These are phyloP conservation scores for Helicolenus hilgendorfi DNA, from an alignment of 2,797 vertebrate genomes.

Conservation along the genomic window DNA sequence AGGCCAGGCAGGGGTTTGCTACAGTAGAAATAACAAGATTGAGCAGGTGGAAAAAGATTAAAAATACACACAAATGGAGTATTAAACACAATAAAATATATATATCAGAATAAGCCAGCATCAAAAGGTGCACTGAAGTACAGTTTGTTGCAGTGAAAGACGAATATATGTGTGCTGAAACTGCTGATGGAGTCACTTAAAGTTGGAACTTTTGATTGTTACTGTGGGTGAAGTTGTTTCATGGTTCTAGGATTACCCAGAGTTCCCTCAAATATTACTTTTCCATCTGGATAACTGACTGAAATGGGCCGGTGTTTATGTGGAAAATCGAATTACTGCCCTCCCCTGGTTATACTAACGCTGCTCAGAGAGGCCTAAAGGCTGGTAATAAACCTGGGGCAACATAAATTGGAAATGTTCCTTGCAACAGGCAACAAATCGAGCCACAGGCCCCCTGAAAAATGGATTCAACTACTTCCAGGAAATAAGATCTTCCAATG, in stretches of 20 bases:
- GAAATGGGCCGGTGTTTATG: conserved; percentile 48
- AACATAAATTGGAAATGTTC: conserved; percentile 46
- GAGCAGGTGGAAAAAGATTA: background rate
- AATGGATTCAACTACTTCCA: conserved; percentile 6
- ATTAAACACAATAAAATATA: background rate
- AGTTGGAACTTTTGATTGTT: conserved; percentile 13
- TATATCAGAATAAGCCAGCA: background rate
- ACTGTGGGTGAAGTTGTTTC: conserved; percentile 15
- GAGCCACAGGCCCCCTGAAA: background rate
- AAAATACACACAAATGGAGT: background rate
- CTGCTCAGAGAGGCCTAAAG: conserved; percentile 41
- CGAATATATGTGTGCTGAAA: background rate
- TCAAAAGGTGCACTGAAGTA: background rate
- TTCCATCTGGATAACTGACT: conserved; percentile 57
- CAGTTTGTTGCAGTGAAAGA: background rate
- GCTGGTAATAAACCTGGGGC: conserved; percentile 57
- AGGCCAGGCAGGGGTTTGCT: conserved; percentile 43
- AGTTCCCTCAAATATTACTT: conserved; percentile 44
- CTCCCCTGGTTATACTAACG: conserved; percentile 37
- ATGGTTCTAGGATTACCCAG: conserved; percentile 21
- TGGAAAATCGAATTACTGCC: conserved; percentile 50
- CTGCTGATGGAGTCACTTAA: conserved; percentile 8
- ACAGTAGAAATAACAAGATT: conserved; percentile 13
- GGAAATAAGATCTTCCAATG: conserved; percentile 26
- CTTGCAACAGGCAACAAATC: conserved; percentile 18